Base-by-base conservation (phyloP, 2,888 invertebrate genomes). In the Drosophila limbata region DNA sequence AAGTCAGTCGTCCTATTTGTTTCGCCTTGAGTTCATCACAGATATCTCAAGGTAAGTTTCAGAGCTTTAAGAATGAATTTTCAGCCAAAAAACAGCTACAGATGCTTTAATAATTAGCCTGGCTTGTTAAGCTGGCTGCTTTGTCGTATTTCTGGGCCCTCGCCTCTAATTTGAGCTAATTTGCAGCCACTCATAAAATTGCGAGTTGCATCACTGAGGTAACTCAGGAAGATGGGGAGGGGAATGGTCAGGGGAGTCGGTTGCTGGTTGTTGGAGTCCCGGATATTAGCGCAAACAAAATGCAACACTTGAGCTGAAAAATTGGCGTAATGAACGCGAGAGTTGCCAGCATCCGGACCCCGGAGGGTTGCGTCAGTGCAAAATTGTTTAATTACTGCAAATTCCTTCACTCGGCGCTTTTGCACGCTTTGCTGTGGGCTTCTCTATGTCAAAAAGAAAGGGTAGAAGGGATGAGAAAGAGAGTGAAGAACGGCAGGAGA, bases 201-300 rank as follows among this genome's bases (percentile, higher is more conserved):
- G 55, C 59, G 51, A 69, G 59, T 44, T 76, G 76, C 76, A 76
- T 13, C 56, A 21, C 15, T 21, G n/a, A 21, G 53, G 35, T 21
- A 39, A 35, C 44, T 42, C 21, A 10, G 17, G 15, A 21, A 15
- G 5, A n/a, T n/a, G 6, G 25, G 19, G 8, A 5, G n/a, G 8
- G 19, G 25, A 25, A 28, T 28, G 28, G 28, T 28, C 3, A 1
- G 1, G 11, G 10, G 21, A 35, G 42, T 8, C 3, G 28, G 10
- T 37, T 19, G 17, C 19, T 25, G 25, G 25, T 1, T 25, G 25
- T 25, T 25, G 25, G 21, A 56, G 69, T 57, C 71, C 71, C 87
- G 89, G 84, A 84, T 89, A 84, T 84, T 89, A 89, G 79, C 73
- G 89, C 89, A 84, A 89, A 89, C 89, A 84, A 89, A 84, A 89